Evolutionary conservation across 2,888 invertebrate species (phyloP), one percentile per base, ranked within the genome.

Genomic region (Metalampra italica): DNA sequence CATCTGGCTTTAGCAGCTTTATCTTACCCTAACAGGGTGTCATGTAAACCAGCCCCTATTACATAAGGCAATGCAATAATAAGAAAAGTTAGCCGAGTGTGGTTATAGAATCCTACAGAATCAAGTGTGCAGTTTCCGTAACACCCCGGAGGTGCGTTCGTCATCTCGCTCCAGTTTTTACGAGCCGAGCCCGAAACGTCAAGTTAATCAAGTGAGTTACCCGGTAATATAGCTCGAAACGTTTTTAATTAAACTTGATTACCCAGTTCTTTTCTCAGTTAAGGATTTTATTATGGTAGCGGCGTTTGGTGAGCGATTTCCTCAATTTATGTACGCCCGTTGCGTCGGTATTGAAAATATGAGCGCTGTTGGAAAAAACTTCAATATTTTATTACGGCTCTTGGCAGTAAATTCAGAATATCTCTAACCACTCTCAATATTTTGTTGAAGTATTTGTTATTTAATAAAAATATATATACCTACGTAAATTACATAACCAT

Each of bases 191-290:
- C 62, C 71, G 59, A 74, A 78, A 70, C 69, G 66, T 57, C 57
- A 61, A 76, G 76, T 75, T 83, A 82, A 84, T 82, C 78, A 81
- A 76, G 68, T 63, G 68, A 53, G 60, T 58, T 56, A 59, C 59
- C 56, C 59, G 59, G 67, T 68, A 61, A 60, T 63, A 70, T 65
- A 57, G 63, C 63, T 61, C 64, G 51, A 75, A 80, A 72, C 63
- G 74, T 72, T 82, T 85, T 83, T 84, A 85, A 85, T 86, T 83
- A 84, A 82, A 71, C 64, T 67, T 70, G 66, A 78, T 80, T 75
- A 75, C 73, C 64, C 66, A 70, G 64, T 73, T 75, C 70, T 74
- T 73, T 69, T 62, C 61, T 57, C 67, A 64, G 68, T 72, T 71
- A 69, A 72, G 22, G 29, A 34, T 46, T 43, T 30, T 41, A 45